Evolutionary conservation across 2,888 invertebrate genomes (phyloP), one percentile per base, ranked within the genome.

Genomic region (Zygaena filipendulae): DNA sequence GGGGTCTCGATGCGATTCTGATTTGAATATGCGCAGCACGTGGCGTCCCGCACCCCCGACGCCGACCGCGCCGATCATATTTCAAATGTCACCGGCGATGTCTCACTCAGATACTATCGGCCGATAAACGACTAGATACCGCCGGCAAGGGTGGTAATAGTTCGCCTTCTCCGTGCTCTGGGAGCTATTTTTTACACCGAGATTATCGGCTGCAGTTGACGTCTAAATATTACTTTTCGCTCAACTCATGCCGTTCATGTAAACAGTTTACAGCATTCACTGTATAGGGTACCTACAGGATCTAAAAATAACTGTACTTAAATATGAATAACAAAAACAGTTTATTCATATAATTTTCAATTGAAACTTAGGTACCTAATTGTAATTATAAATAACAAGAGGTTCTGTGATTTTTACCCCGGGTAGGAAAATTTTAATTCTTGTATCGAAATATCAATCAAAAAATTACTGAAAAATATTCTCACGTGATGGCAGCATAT

Each of bases 1-100:
- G 79, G 79, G 74, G 70, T 66, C 60, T 49, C 60, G 69, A 74
- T 75, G 75, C 75, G 64, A 61, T 63, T 59, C 71, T 67, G 69
- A 79, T 79, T 79, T 80, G 79, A 80, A 80, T 79, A 81, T 72
- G 69, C 72, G 67, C 43, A 66, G 71, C 80, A 79, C 79, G 79
- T 74, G 74, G 67, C 72, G 47, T 53, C 59, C 63, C 59, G 62
- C 60, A 55, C 37, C 16, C 8, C 21, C 66, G 60, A 61, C 52
- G 40, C 75, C 74, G 75, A 74, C 72, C 60, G 58, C 66, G 60
- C 63, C 64, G 75, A 77, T 79, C 77, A 79, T 79, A 79, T 79
- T 79, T 79, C 79, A 79, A 79, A 75, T 69, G 79, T 79, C 79
- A 79, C 67, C 67, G 56, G 63, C 74, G 75, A 79, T 79, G 79